These are phyloP conservation scores for Margaritifera margaritifera DNA, from an alignment of 2,888 invertebrate species.

Conservation along the genomic window DNA sequence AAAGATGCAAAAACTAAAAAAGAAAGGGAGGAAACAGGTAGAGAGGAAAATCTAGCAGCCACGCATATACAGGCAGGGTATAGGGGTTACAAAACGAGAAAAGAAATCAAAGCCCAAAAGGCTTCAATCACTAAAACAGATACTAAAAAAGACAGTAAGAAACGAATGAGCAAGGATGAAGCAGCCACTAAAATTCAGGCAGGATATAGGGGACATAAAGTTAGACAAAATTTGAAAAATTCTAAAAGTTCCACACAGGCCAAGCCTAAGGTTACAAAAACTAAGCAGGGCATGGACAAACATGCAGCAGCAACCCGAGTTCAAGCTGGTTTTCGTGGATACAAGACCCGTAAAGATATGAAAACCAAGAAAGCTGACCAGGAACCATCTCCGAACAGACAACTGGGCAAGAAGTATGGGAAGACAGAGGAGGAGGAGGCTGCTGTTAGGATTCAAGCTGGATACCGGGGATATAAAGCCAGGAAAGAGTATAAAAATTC, in stretches of 20 bases:
- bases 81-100: too few species aligned
- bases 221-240: conserved; percentile 26
- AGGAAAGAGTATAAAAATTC: conserved; percentile 14
- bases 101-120: too few species aligned
- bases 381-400: neutral
- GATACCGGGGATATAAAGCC: conserved; percentile 22
- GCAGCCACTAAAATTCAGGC: conserved; percentile 61
- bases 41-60: neutral
- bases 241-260: too few species aligned
- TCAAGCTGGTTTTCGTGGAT: conserved; percentile 14
- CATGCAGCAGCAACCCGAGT: neutral
- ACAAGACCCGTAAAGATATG: conserved; percentile 6
- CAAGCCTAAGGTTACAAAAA: too few species aligned
- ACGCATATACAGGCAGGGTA: conserved; percentile 1
- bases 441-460: conserved; percentile 31
- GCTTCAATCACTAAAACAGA: too few species aligned
- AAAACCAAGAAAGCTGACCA: neutral
- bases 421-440: conserved; percentile 15
- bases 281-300: too few species aligned
- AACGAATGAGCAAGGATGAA: conserved; percentile 12
- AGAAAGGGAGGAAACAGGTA: conserved; percentile 5
- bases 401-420: neutral
- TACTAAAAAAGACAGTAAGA: too few species aligned
- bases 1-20: neutral
- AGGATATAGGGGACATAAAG: conserved; percentile 37